phyloP scores from a whole-genome alignment of 2,797 vertebrate species.

The Girardinus metallicus region DNA sequence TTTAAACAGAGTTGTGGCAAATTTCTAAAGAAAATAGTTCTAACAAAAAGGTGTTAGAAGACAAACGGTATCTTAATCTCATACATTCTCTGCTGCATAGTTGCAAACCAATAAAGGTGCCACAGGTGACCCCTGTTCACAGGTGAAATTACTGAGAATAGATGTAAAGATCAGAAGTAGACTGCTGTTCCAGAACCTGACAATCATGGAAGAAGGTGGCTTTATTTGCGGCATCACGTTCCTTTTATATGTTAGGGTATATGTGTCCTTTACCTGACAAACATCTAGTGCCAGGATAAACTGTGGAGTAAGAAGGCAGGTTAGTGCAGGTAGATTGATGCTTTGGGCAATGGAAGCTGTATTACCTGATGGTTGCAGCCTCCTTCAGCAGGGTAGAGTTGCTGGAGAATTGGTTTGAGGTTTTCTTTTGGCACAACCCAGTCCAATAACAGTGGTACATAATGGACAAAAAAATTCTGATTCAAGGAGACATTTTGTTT shows the following conservation, averaged over 20 bases:
- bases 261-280: not conserved
- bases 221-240: not conserved
- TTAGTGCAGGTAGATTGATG: not conserved
- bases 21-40: no score
- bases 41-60: no score
- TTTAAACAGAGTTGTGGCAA: not conserved
- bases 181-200: not conserved
- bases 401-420: not conserved
- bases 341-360: not conserved
- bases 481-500: not conserved
- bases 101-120: no score
- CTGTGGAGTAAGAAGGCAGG: not conserved
- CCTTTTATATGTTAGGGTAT: not conserved
- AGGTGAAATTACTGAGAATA: no score
- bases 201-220: not conserved
- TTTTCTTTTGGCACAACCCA: not conserved
- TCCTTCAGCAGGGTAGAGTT: not conserved
- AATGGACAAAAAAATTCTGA: not conserved
- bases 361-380: not conserved
- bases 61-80: no score
- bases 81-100: no score
- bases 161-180: no score
- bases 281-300: not conserved
- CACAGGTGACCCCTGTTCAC: no score
- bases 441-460: not conserved